These are phyloP conservation scores for Notarius lentiginosus DNA, from an alignment of 2,113 vertebrate species.

Conservation along the genomic window DNA sequence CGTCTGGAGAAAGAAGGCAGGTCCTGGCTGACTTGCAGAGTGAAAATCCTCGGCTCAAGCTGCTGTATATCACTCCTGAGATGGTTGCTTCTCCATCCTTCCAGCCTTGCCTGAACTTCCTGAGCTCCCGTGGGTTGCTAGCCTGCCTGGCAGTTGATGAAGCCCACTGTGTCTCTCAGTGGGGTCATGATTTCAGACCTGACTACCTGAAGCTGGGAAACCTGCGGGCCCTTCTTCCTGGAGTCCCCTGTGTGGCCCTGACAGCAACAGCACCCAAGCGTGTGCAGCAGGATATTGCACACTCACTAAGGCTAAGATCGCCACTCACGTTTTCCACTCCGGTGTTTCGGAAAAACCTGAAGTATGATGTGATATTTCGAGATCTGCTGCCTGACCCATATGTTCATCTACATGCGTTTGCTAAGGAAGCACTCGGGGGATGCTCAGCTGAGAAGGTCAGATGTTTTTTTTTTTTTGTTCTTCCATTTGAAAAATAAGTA, in stretches of 20 bases:
- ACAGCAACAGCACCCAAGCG: constrained; percentile 89
- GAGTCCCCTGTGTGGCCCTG: constrained; percentile 82
- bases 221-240: constrained; percentile 75
- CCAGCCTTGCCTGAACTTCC: constrained; percentile 80
- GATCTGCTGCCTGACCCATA: constrained; percentile 84
- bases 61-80: constrained; percentile 94
- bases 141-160: constrained; percentile 92
- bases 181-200: constrained; percentile 96
- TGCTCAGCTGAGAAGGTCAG: constrained; percentile 44
- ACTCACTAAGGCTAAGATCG: constrained; percentile 72
- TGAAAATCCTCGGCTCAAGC: constrained; percentile 82
- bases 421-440: constrained; percentile 76
- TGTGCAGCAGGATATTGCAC: constrained; percentile 85
- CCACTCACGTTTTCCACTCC: constrained; percentile 83
- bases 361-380: constrained; percentile 91
- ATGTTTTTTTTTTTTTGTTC: background rate
- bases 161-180: constrained; percentile 97
- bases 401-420: constrained; percentile 81
- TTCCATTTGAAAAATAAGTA: too few relatives aligned
- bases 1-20: constrained; percentile 75
- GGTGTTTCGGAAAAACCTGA: constrained; percentile 90
- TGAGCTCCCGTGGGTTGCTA: constrained; percentile 81
- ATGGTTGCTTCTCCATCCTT: constrained; percentile 90
- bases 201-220: constrained; percentile 90
- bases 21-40: constrained; percentile 83